Base-by-base conservation (phyloP, 2,797 vertebrate species). In the Sparidentex hasta region DNA sequence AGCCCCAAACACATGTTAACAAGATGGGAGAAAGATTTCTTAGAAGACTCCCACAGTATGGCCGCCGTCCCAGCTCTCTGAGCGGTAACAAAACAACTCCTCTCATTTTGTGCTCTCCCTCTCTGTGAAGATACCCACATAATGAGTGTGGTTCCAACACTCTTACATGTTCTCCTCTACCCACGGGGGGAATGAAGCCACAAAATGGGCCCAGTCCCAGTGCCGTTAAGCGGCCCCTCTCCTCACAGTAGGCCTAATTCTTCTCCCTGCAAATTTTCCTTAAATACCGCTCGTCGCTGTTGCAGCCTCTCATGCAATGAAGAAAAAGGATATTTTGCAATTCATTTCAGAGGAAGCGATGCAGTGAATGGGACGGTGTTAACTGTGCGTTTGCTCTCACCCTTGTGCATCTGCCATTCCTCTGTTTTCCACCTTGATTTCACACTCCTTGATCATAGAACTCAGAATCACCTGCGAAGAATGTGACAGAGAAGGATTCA, bases 371-470 rank as follows among this genome's bases (percentile, higher is more conserved):
- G 12, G 65, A 43, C 27, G 7, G 64, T 57, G 27, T 3, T 54
- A 43, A 43, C 27, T 8, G 64, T 57, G 27, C 3, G 56, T 54
- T 33, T 21, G 51, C 33, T 70, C 95, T 98, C 95, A 99, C 98
- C 98, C 97, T 93, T 97, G 98, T 1, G 98, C 96, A 71, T 99
- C 98, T 87, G 97, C 96, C 87, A 98, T 97, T 18, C 95, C 96
- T 94, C 97, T 96, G 95, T 97, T 99, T 94, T 99, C 98, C 93
- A 99, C 96, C 95, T 99, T 99, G 90, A 97, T 98, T 95, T 99
- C 98, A 89, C 98, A 99, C 93, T 99, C 98, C 90, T 98, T 99
- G 94, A 99, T 97, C 98, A 99, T 99, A 58, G 98, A 99, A 88
- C 96, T 98, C 88, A 99, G 96, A 95, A 99, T 99, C 93, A 98